phyloP scores from a whole-genome alignment of 1,140 invertebrate genomes.

The Drosophila azteca region DNA sequence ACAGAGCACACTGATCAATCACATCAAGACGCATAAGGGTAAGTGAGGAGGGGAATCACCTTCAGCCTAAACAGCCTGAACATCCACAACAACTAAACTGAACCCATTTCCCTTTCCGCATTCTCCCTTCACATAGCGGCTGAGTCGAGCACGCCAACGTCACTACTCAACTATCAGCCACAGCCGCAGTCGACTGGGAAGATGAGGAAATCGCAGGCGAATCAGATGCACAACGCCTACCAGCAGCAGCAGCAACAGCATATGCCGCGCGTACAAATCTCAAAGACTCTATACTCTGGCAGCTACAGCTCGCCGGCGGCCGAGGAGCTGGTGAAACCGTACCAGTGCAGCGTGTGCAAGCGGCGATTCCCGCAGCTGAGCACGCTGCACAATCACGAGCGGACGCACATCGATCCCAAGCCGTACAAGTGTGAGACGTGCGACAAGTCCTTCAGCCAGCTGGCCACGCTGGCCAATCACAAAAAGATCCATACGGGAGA shows the following conservation, averaged over 20 bases:
- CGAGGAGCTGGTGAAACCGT: slow-evolving; percentile 82
- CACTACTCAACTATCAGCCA: slow-evolving; percentile 77
- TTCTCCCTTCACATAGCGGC: slow-evolving; percentile 47
- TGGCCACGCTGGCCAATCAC: slow-evolving; percentile 80
- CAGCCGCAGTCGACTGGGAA: slow-evolving; percentile 59
- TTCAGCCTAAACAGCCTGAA: not conserved
- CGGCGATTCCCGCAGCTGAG: slow-evolving; percentile 80
- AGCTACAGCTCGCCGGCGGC: slow-evolving; percentile 80
- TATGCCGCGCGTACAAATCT: slow-evolving; percentile 72
- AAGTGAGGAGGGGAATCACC: slow-evolving; percentile 23
- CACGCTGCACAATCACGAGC: slow-evolving; percentile 82
- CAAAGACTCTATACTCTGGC: slow-evolving; percentile 80
- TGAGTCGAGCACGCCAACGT: slow-evolving; percentile 75
- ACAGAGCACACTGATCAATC: slow-evolving; percentile 81
- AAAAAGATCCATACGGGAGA: slow-evolving; percentile 83
- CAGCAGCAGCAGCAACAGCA: slow-evolving; percentile 71
- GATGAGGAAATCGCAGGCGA: slow-evolving; percentile 62
- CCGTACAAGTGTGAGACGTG: slow-evolving; percentile 83
- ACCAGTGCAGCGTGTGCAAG: slow-evolving; percentile 83
- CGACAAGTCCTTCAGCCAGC: slow-evolving; percentile 81
- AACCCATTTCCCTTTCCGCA: not conserved
- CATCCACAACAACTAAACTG: too few species aligned
- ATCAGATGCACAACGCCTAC: slow-evolving; percentile 73
- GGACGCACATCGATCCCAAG: slow-evolving; percentile 83
- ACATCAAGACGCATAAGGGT: slow-evolving; percentile 84